Conservation (phyloP, 1,140 invertebrate species). For the Halotydeus destructor region DNA sequence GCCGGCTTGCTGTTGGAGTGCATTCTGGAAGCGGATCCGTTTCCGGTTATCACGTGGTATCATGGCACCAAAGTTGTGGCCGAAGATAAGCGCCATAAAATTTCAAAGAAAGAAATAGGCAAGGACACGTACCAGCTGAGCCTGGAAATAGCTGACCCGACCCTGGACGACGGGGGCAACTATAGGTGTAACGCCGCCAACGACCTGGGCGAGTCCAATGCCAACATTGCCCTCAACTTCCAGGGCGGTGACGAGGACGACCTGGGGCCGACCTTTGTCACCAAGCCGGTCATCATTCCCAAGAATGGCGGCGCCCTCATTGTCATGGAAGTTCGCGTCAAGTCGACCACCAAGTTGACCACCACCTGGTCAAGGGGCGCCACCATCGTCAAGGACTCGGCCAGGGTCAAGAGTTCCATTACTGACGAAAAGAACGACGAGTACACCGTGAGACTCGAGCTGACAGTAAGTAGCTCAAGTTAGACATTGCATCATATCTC, state of each 20-base stretch:
- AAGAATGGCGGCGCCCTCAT: conserved; percentile 86
- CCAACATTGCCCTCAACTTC: conserved; percentile 48
- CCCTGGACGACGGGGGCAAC: conserved; percentile 81
- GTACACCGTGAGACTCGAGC: conserved; percentile 68
- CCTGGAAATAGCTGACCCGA: conserved; percentile 66
- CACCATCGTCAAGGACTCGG: conserved; percentile 56
- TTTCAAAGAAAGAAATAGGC: conserved; percentile 55
- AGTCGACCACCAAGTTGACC: conserved; percentile 68
- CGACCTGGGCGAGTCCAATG: conserved; percentile 93
- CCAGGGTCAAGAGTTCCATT: conserved; percentile 60
- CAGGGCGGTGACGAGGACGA: conserved; percentile 39
- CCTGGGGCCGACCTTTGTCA: conserved; percentile 79
- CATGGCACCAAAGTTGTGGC: conserved; percentile 59
- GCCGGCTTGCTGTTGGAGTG: conserved; percentile 88
- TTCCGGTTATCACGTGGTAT: conserved; percentile 87
- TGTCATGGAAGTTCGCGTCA: conserved; percentile 84
- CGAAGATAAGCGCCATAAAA: conserved; percentile 58
- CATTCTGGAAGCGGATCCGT: conserved; percentile 74
- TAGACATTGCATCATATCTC: not conserved
- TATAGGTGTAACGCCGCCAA: conserved; percentile 98
- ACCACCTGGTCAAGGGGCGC: conserved; percentile 75
- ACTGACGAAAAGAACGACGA: conserved; percentile 53
- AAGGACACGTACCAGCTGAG: conserved; percentile 70
- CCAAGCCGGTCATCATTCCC: conserved; percentile 90
- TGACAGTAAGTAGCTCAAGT: conserved; percentile 39